Evolutionary conservation across 2,888 invertebrate genomes (phyloP).

Genomic region (Pachydiplax longipennis): DNA sequence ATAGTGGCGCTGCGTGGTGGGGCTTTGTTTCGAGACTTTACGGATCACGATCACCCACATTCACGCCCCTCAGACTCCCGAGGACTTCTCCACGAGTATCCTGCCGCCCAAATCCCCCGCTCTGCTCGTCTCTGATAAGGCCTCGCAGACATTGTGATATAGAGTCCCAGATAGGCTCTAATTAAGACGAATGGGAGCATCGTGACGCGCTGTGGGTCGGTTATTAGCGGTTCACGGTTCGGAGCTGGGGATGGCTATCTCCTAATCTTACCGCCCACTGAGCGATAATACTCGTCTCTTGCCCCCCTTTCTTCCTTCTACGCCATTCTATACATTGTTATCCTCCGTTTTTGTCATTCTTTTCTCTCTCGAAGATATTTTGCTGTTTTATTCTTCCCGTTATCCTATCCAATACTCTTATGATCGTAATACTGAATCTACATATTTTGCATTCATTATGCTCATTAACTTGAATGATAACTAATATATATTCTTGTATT

Average conservation of each 20-base stretch:
- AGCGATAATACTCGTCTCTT: conserved; percentile 11
- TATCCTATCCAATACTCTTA: too few relatives aligned
- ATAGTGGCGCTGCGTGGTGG: too few relatives aligned
- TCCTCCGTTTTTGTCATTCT: too few relatives aligned
- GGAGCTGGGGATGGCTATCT: conserved; percentile 5
- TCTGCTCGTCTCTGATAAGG: conserved; percentile 37
- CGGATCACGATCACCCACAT: neutral
- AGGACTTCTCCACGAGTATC: neutral
- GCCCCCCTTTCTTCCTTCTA: neutral
- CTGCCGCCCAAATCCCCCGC: conserved; percentile 10
- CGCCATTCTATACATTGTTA: neutral
- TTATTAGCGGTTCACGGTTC: conserved; percentile 42
- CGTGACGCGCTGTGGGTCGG: conserved; percentile 42
- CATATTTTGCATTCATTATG: neutral
- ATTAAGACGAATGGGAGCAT: conserved; percentile 40
- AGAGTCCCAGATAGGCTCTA: conserved; percentile 38
- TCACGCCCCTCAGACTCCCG: neutral
- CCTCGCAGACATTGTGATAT: conserved; percentile 18
- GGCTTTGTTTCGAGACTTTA: neutral
- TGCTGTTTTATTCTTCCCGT: too few relatives aligned
- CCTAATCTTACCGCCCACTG: conserved; percentile 9
- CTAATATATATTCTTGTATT: too few relatives aligned
- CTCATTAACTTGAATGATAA: neutral
- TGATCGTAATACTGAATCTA: too few relatives aligned
- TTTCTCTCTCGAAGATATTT: too few relatives aligned